Base-by-base conservation (phyloP, 2,888 invertebrate species). In the Miltochrista miniata region DNA sequence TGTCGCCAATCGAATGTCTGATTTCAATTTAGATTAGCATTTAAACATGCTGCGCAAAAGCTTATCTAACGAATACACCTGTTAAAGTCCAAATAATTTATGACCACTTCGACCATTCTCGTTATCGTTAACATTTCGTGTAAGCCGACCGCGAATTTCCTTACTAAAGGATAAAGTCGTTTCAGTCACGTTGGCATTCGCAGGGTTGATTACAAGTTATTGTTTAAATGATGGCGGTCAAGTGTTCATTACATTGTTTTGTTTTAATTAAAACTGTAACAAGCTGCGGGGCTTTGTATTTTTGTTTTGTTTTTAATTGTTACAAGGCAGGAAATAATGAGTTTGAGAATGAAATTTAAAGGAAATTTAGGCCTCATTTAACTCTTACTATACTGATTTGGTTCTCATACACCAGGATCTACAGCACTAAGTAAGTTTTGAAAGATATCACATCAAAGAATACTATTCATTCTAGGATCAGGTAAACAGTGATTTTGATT, bases 31-130 rank as follows among this genome's bases (percentile, higher is more conserved):
- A 90, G 90, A 90, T 90, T 86, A 89, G 70, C 70, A 68, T 74
- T 83, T 85, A 82, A 88, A 89, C 86, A 88, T 88, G 87, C 85
- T 82, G 79, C 80, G 85, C 76, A 81, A 85, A 85, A 79, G 80
- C 87, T 87, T 90, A 90, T 90, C 89, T 87, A 82, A 83, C 83
- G 74, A 83, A 83, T 87, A 89, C 88, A 91, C 90, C 89, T 90
- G 89, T 88, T 85, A 83, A 83, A 85, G 79, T 87, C 83, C 76
- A 83, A 84, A 87, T 87, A 87, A 88, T 88, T 87, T 87, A 90
- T 83, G 81, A 77, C 69, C 72, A 76, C 64, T 76, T 77, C 73
- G 72, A 68, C 59, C 63, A 63, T 68, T 63, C 73, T 76, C 73
- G 74, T 75, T 76, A 74, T 73, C 68, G 74, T 72, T 74, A 64